These are phyloP conservation scores for Penaeus vannamei DNA, from an alignment of 1,140 invertebrate genomes.

Conservation along the genomic window DNA sequence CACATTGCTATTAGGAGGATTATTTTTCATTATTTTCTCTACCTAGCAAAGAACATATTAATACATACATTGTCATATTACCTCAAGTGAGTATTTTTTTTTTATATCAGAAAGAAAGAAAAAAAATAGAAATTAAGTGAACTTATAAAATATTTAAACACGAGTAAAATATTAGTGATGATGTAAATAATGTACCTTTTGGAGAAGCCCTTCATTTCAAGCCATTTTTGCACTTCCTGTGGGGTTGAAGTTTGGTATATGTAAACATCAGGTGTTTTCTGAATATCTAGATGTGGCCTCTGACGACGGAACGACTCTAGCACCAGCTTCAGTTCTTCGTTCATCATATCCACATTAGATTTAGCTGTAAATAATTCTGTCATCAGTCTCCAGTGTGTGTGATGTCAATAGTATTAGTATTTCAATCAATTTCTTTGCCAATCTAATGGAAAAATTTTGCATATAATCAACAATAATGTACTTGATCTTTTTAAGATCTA, in stretches of 20 bases:
- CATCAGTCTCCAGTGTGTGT: not conserved
- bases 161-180: not conserved
- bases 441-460: too few relatives aligned
- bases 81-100: not conserved
- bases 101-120: not conserved
- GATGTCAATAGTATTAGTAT: too few relatives aligned
- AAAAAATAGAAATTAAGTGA: not conserved
- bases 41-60: too few relatives aligned
- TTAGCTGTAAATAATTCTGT: slow-evolving; percentile 45
- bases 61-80: too few relatives aligned
- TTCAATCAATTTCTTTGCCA: too few relatives aligned
- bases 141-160: not conserved
- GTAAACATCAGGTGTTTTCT: slow-evolving; percentile 81
- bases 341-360: slow-evolving; percentile 74
- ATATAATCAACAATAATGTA: too few relatives aligned
- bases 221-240: slow-evolving; percentile 82
- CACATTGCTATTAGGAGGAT: not conserved
- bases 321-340: slow-evolving; percentile 81
- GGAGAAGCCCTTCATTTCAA: slow-evolving; percentile 83
- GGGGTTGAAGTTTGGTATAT: slow-evolving; percentile 79
- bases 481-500: not conserved
- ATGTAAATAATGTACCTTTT: slow-evolving; percentile 71
- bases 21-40: slow-evolving; percentile 12
- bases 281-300: slow-evolving; percentile 76
- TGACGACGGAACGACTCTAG: slow-evolving; percentile 78